Evolutionary conservation across 2,113 vertebrate genomes (phyloP).

Genomic region (Tachysurus fulvidraco): DNA sequence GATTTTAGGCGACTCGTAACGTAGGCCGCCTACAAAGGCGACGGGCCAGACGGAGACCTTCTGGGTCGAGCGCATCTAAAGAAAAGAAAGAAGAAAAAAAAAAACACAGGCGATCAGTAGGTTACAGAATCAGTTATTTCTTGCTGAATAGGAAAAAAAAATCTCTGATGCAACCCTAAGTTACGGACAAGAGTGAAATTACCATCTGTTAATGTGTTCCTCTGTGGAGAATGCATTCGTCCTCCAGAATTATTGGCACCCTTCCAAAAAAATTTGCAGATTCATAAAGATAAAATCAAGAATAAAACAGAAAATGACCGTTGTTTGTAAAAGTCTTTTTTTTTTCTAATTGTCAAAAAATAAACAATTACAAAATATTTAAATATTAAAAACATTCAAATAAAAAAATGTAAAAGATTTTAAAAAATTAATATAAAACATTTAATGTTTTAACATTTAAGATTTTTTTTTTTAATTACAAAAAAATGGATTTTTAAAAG

Average conservation of each 20-base stretch:
- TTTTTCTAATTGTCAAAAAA: too few relatives aligned
- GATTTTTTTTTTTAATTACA: too few relatives aligned
- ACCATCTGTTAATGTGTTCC: neutral
- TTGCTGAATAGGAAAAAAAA: neutral
- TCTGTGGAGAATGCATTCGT: neutral
- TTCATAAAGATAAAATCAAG: too few relatives aligned
- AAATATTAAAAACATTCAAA: too few relatives aligned
- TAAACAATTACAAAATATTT: too few relatives aligned
- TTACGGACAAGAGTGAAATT: neutral
- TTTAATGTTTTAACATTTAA: too few relatives aligned
- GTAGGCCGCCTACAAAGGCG: conserved; percentile 92
- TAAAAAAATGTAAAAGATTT: neutral
- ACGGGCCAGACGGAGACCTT: conserved; percentile 98
- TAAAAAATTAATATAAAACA: neutral
- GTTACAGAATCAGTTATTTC: neutral
- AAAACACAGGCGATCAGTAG: neutral
- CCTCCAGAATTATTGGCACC: neutral
- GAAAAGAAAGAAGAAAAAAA: too few relatives aligned
- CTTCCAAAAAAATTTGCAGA: neutral
- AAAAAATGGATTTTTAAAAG: too few relatives aligned
- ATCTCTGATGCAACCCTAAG: neutral
- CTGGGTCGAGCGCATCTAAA: conserved; percentile 89
- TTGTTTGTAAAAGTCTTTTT: neutral
- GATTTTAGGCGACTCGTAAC: conserved; percentile 93
- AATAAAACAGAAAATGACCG: neutral